Base-by-base conservation (phyloP, 2,797 vertebrate genomes). In the Lepus townsendii region DNA sequence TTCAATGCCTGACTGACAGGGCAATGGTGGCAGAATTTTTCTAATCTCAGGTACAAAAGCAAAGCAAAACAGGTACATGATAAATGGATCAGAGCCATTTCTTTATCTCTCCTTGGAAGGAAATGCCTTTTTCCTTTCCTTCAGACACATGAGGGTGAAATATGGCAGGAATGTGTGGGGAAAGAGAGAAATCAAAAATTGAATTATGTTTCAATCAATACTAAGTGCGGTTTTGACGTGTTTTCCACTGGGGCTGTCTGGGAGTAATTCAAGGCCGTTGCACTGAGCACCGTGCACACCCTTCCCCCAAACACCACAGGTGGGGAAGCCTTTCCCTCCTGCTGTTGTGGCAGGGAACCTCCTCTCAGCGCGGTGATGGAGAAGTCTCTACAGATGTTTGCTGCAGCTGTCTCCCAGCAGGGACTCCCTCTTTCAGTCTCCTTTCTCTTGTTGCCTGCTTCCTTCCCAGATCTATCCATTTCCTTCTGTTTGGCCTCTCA, bases 371-470 rank as follows among this genome's bases (percentile, higher is more conserved):
- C 6, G 20, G 54, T 77, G 77, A 66, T 38, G 84, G 84, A 96
- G 93, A 96, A 90, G 72, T 94, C 83, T 87, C 65, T 95, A 54
- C 82, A 96, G 96, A 88, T 97, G 96, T 93, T 96, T 95, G 94
- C 80, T 94, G 89, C 96, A 97, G 88, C 82, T 97, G 86, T 90
- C 66, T 82, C 83, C 38, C 86, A 91, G 92, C 14, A 32, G 88
- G 91, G n/a, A 32, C n/a, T 52, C 62, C 38, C 17, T 94, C 69
- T 95, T 83, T 22, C 38, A 47, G 13, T 47, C 62, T 92, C 50
- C 72, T 89, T 78, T 91, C 27, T 72, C 73, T 75, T 52, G 9
- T n/a, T 7, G 0, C 75, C 30, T 72, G 35, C 24, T 93, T 95
- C 60, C 47, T 87, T 87, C 65, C 91, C 66, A 63, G 30, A 32